A percentile compares a stretch with the other conserved stretches of the same genome.
These are phyloP conservation scores for Zosterops borbonicus DNA, from an alignment of 2,113 vertebrate genomes.

Conservation along the genomic window DNA sequence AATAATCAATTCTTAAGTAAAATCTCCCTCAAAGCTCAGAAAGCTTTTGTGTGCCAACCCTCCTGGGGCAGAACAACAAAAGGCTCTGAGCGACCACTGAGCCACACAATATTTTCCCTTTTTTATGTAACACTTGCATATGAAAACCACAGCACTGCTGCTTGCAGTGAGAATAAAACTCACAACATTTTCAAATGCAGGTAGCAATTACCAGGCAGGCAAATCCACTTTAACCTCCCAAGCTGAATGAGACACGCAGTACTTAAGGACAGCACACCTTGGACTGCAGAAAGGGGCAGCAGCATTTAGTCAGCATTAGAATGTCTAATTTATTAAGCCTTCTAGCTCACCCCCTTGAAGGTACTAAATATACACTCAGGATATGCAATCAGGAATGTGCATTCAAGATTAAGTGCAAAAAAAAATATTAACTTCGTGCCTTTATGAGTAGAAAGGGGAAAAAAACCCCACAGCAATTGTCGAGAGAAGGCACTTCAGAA, in stretches of 20 bases:
- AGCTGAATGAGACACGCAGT: not conserved
- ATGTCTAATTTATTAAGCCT: not conserved
- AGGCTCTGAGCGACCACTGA: not conserved
- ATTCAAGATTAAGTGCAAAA: not conserved
- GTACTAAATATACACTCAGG: not conserved
- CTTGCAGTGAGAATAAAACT: not conserved
- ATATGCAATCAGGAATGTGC: not conserved
- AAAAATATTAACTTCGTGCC: not conserved
- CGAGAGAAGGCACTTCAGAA: not conserved
- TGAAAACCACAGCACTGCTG: not conserved
- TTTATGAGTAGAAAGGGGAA: not conserved
- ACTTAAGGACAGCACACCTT: fast-evolving
- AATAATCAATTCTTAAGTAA: not conserved
- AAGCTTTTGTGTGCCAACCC: not conserved
- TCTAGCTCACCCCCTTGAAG: not conserved
- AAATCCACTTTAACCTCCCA: not conserved
- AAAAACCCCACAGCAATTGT: not conserved
- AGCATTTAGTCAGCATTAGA: not conserved
- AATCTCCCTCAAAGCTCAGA: not conserved
- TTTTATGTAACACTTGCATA: not conserved
- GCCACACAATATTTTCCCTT: not conserved
- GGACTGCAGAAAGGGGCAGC: not conserved
- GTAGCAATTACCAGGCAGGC: not conserved
- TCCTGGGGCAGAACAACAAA: not conserved
- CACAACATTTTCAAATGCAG: not conserved